Conservation (phyloP, 2,888 invertebrate species). For the Eristalis tenax region DNA sequence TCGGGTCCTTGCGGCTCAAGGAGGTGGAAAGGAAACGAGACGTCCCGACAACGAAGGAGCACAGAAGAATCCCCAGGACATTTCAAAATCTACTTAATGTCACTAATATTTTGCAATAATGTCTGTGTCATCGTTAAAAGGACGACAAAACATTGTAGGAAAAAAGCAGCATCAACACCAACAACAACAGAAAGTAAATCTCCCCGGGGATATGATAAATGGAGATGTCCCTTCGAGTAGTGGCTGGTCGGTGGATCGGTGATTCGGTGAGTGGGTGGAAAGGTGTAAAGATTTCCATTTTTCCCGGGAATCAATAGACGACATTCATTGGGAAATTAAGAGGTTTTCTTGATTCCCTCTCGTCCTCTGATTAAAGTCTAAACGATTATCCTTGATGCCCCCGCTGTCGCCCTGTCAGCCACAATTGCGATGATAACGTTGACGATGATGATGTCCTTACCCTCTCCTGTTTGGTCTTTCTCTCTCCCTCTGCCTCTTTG, state of each 20-base stretch:
- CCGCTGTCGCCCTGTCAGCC: conserved; percentile 40
- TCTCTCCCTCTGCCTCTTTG: not conserved
- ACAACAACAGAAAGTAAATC: not conserved
- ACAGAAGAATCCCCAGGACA: conserved; percentile 39
- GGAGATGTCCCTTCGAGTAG: not conserved
- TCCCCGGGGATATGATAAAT: not conserved
- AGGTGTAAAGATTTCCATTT: not conserved
- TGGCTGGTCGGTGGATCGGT: not conserved
- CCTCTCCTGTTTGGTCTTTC: not conserved
- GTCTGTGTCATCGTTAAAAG: conserved; percentile 56
- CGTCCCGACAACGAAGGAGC: conserved; percentile 1
- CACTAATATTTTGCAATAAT: conserved; percentile 69
- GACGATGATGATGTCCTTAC: conserved; percentile 14
- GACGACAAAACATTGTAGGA: not conserved
- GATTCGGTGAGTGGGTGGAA: not conserved
- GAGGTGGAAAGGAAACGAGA: not conserved
- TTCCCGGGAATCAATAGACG: not conserved
- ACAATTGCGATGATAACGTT: conserved; percentile 42
- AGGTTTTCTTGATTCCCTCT: not conserved
- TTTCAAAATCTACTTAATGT: conserved; percentile 71
- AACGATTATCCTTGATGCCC: not conserved
- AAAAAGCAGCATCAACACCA: not conserved
- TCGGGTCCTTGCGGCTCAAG: not conserved
- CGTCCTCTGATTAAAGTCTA: conserved; percentile 19
- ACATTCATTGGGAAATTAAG: not conserved